Percentiles rank a stretch among this genome's conserved stretches.
Conservation (phyloP, 2,797 vertebrate genomes). For the Chromis chromis region DNA sequence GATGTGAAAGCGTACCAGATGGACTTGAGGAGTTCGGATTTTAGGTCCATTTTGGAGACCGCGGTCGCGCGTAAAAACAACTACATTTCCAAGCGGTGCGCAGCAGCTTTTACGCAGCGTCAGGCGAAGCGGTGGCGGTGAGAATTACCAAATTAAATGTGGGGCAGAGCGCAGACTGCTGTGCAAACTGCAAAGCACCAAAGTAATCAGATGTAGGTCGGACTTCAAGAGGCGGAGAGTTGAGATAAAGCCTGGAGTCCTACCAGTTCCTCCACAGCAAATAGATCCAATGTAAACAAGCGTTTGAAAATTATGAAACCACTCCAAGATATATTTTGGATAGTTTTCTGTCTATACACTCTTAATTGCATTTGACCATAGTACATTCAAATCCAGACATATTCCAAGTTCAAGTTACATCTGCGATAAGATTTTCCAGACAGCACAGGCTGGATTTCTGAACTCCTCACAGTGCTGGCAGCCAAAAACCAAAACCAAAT, state of each 20-base stretch:
- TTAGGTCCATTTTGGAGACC: conserved; percentile 84
- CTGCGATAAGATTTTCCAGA: conserved; percentile 2
- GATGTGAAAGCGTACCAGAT: conserved; percentile 99
- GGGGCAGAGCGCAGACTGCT: conserved; percentile 61
- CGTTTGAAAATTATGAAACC: not conserved
- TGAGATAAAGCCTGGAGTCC: conserved; percentile 23
- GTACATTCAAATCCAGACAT: not conserved
- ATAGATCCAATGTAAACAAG: not conserved
- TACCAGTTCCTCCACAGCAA: not conserved
- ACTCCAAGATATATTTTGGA: not conserved
- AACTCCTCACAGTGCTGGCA: conserved; percentile 15
- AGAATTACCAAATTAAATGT: conserved; percentile 49
- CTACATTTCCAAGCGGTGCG: conserved; percentile 65
- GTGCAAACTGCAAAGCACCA: conserved; percentile 29
- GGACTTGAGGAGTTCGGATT: conserved; percentile 94
- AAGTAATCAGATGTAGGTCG: conserved; percentile 57
- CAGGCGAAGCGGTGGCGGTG: not conserved
- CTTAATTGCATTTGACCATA: no score
- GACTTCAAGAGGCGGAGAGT: conserved; percentile 71
- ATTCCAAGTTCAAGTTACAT: not conserved
- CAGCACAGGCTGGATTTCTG: not conserved
- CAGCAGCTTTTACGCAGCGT: conserved; percentile 59
- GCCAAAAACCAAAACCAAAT: not conserved
- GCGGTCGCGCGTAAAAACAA: conserved; percentile 37
- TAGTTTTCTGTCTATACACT: no score